phyloP scores from a whole-genome alignment of 2,888 invertebrate species.

The Melanargia galathea region DNA sequence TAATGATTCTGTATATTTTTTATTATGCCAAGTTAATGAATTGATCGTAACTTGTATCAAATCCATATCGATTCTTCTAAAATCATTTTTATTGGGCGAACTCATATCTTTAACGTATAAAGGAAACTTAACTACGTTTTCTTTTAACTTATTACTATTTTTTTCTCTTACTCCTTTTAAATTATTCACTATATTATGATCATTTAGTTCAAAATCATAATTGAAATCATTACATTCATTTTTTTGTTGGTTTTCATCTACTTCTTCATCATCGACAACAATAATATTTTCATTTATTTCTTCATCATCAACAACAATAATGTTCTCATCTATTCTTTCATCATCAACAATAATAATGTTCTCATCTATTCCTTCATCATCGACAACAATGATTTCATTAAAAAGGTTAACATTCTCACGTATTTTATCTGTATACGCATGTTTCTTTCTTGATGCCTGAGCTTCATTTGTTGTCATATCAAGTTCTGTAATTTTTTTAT shows the following conservation, averaged over 20 bases:
- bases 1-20: background rate
- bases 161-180: background rate
- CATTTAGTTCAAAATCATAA: background rate
- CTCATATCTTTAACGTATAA: background rate
- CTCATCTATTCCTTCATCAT: too few relatives aligned
- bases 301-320: too few relatives aligned
- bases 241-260: background rate
- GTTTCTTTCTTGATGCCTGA: background rate
- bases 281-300: background rate
- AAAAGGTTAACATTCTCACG: background rate
- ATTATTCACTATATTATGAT: background rate
- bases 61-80: constrained; percentile 11
- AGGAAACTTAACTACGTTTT: background rate
- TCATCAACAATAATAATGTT: too few relatives aligned
- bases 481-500: background rate
- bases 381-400: background rate
- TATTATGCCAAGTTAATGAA: background rate
- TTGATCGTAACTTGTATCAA: constrained; percentile 3
- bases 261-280: background rate
- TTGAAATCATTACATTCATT: too few relatives aligned
- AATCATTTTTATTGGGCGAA: background rate
- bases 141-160: background rate
- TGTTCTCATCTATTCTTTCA: too few relatives aligned
- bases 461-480: background rate
- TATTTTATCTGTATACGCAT: background rate